phyloP scores from a whole-genome alignment of 2,113 vertebrate species.

The Platichthys stellatus region DNA sequence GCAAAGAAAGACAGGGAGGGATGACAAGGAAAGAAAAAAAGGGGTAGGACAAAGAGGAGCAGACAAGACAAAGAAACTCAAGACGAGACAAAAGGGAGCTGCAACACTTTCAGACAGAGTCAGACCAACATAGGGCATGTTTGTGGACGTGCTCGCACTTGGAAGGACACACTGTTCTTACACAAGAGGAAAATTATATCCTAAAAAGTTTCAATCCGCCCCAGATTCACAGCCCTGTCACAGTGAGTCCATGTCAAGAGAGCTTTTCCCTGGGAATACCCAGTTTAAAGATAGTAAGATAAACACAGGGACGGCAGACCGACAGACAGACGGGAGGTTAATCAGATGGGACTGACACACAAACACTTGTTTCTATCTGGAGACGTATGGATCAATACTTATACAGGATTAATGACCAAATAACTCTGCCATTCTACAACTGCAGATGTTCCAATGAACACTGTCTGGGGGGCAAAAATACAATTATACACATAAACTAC shows the following conservation, averaged over 20 bases:
- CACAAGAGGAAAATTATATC: conserved; percentile 21
- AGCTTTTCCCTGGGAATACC: conserved; percentile 38
- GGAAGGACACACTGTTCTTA: conserved; percentile 6
- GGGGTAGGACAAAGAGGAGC: conserved; percentile 48
- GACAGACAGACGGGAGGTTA: conserved; percentile 7
- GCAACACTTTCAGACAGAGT: conserved; percentile 30
- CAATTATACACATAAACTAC: not conserved
- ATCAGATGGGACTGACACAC: conserved; percentile 1
- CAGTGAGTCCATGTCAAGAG: not conserved
- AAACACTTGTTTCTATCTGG: not conserved
- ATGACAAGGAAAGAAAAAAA: conserved; percentile 7
- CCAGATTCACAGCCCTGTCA: conserved; percentile 4
- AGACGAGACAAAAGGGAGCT: conserved; percentile 40
- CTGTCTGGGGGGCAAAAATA: conserved; percentile 6
- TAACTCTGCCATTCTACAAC: not conserved
- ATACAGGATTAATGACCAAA: not conserved
- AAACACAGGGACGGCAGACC: conserved; percentile 33
- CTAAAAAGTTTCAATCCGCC: conserved; percentile 12
- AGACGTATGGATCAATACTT: conserved; percentile 8
- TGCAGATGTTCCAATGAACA: not conserved
- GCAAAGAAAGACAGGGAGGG: conserved; percentile 39
- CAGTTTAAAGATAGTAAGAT: conserved; percentile 39
- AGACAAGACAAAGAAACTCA: conserved; percentile 66
- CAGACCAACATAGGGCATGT: conserved; percentile 13
- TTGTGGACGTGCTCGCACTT: conserved; percentile 23